A percentile compares a stretch with the other conserved stretches of the same genome.
These are phyloP conservation scores for Pseudois nayaur DNA, from an alignment of 2,113 vertebrate genomes.

Conservation along the genomic window DNA sequence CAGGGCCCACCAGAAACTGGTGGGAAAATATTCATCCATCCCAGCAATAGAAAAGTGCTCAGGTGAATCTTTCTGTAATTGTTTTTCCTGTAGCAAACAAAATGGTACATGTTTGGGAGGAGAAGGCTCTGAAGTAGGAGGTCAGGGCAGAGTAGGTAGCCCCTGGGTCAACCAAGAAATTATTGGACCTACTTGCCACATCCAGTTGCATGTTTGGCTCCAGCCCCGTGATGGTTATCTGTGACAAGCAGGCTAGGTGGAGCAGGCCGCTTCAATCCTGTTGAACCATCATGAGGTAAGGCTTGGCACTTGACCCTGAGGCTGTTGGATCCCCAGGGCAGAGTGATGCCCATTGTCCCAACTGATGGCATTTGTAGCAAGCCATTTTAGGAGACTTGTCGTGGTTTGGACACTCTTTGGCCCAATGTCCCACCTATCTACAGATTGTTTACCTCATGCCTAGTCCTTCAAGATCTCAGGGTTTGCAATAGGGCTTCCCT, in stretches of 20 bases:
- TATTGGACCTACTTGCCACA: not conserved
- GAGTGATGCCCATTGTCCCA: not conserved
- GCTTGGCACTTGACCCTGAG: not conserved
- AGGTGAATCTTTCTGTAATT: too few species aligned
- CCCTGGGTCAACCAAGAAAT: not conserved
- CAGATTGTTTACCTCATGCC: not conserved
- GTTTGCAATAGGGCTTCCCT: not conserved
- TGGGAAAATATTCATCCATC: too few species aligned
- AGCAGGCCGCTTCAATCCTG: not conserved
- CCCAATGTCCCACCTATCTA: not conserved
- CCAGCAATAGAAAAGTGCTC: too few species aligned
- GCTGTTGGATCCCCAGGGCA: not conserved
- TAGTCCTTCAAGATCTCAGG: not conserved
- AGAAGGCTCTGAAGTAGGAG: not conserved
- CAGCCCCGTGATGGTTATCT: not conserved
- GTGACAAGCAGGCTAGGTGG: not conserved
- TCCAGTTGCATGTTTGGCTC: not conserved
- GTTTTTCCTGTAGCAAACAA: not conserved
- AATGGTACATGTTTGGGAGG: not conserved
- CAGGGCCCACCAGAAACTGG: too few species aligned
- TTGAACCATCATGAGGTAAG: fast-evolving
- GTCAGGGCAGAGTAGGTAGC: not conserved
- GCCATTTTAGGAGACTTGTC: not conserved
- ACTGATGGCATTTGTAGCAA: not conserved
- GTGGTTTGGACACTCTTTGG: not conserved